Conservation (phyloP, 2,888 invertebrate genomes). For the Epinotia bilunana region DNA sequence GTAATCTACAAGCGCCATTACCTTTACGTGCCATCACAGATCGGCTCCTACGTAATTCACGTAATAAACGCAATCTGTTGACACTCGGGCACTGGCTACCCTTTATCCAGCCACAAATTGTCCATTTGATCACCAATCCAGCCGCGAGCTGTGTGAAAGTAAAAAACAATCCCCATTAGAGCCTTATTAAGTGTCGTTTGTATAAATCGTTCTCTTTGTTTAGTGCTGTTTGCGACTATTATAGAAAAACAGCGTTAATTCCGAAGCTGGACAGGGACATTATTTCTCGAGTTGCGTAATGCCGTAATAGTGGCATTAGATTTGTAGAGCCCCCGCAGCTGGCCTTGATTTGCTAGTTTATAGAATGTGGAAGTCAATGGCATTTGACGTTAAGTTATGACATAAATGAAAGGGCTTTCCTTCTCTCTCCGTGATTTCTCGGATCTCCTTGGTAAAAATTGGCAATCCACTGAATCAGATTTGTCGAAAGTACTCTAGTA, state of each 20-base stretch:
- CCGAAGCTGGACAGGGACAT: conserved; percentile 27
- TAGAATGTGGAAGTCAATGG: conserved; percentile 25
- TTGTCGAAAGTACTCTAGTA: no score
- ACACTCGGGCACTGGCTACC: conserved; percentile 51
- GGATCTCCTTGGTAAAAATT: background rate
- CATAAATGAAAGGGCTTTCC: background rate
- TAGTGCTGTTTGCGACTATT: conserved; percentile 37
- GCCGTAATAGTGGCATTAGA: conserved; percentile 26
- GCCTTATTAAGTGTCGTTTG: conserved; percentile 48
- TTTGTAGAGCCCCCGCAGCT: conserved; percentile 5
- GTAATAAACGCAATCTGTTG: conserved; percentile 67
- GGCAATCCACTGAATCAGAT: no score
- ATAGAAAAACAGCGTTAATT: conserved; percentile 42
- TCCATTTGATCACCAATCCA: conserved; percentile 45
- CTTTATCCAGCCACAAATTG: conserved; percentile 52
- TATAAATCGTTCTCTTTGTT: conserved; percentile 46
- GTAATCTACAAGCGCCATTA: conserved; percentile 71
- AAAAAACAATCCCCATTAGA: conserved; percentile 49
- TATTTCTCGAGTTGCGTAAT: conserved; percentile 10
- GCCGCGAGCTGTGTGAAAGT: conserved; percentile 39
- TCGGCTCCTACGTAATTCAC: conserved; percentile 63
- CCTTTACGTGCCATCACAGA: conserved; percentile 60
- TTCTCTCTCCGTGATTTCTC: background rate
- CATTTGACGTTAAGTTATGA: conserved; percentile 5
- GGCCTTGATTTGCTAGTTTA: conserved; percentile 25